A percentile compares a stretch with the other conserved stretches of the same genome.
phyloP scores from a whole-genome alignment of 1,140 invertebrate genomes.

The Charaxes varanes region DNA sequence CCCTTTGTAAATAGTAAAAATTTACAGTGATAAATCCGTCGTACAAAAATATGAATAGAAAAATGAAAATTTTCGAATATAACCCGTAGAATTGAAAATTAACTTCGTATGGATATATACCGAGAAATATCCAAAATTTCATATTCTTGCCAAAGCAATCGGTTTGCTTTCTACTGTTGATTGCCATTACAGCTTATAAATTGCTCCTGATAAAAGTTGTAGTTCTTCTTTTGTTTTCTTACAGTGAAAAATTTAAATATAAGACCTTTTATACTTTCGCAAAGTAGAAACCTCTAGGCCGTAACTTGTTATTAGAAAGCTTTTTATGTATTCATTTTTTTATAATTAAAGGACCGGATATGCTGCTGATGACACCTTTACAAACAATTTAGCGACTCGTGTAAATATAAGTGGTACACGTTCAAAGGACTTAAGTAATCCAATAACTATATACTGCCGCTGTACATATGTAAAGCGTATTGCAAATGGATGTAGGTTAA shows the following conservation, averaged over 20 bases:
- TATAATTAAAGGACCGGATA: too few species aligned
- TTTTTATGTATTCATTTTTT: too few species aligned
- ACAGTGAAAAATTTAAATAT: too few species aligned
- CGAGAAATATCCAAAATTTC: constrained; percentile 38
- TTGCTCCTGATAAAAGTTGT: too few species aligned
- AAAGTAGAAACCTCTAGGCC: too few species aligned
- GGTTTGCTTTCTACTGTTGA: constrained; percentile 2
- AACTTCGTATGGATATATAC: constrained; percentile 27
- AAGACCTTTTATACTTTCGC: too few species aligned
- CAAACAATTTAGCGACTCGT: too few species aligned
- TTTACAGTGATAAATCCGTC: constrained; percentile 31
- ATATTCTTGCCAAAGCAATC: constrained; percentile 39
- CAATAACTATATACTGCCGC: constrained; percentile 21
- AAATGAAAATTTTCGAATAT: constrained; percentile 31
- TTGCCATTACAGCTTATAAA: too few species aligned
- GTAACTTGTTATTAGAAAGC: too few species aligned
- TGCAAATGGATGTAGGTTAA: constrained; percentile 56
- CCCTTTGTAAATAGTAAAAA: constrained; percentile 36
- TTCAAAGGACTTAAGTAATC: constrained; percentile 28
- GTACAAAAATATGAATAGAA: constrained; percentile 28
- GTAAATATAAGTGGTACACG: too few species aligned
- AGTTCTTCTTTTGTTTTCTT: too few species aligned
- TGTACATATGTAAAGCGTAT: constrained; percentile 23
- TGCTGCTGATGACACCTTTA: too few species aligned
- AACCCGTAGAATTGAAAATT: constrained; percentile 23